phyloP scores from a whole-genome alignment of 2,113 vertebrate species.

The Bufo bufo region DNA sequence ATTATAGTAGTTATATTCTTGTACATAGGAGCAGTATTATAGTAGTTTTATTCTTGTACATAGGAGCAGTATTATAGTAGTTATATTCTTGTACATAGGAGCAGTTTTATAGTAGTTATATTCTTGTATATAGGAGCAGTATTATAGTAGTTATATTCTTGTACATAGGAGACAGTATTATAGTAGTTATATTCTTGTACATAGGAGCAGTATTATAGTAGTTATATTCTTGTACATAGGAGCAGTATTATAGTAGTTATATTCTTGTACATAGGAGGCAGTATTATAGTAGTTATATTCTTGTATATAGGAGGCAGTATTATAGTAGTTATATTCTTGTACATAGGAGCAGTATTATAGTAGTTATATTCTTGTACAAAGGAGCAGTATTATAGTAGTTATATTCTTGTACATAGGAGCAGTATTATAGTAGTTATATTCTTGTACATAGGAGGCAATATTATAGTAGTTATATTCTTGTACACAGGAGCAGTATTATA shows the following conservation, averaged over 20 bases:
- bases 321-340: no score
- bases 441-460: not conserved
- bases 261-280: not conserved
- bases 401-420: not conserved
- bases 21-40: no score
- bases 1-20: no score
- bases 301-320: not conserved
- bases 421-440: slow-evolving; percentile 10
- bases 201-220: not conserved
- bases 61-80: not conserved
- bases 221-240: not conserved
- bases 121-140: not conserved
- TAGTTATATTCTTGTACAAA: not conserved
- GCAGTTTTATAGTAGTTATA: not conserved
- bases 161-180: not conserved
- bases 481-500: not conserved
- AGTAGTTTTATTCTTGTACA: not conserved
- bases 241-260: not conserved
- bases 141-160: not conserved
- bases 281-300: not conserved
- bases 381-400: not conserved
- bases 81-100: not conserved
- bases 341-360: not conserved
- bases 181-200: not conserved
- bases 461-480: slow-evolving; percentile 11